Evolutionary conservation across 2,797 vertebrate genomes (phyloP).

Genomic region (Pantherophis vulpinus): DNA sequence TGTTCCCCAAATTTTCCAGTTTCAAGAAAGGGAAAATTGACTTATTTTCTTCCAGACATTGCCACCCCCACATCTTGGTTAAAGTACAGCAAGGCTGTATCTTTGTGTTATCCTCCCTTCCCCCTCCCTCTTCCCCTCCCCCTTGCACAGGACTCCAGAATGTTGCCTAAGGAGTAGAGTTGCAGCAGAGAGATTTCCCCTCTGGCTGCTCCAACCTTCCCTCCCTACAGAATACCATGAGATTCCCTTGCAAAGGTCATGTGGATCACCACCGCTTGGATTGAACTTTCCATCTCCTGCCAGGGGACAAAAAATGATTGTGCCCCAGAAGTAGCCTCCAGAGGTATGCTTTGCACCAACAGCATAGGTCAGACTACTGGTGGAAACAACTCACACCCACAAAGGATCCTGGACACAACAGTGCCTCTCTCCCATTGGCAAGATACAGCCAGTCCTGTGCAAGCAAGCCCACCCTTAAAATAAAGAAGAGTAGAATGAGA

Average conservation of each 20-base stretch:
- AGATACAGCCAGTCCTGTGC: conserved; percentile 52
- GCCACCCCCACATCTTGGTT: conserved; percentile 68
- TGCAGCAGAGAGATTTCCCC: conserved; percentile 1
- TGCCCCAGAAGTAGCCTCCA: not conserved
- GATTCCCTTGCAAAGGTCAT: not conserved
- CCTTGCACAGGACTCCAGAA: conserved; percentile 69
- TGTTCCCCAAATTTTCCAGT: conserved; percentile 55
- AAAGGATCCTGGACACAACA: fast-evolving
- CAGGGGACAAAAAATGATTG: fast-evolving
- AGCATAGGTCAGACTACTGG: not conserved
- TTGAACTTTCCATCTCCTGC: not conserved
- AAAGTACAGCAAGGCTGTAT: conserved; percentile 73
- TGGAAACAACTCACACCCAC: not conserved
- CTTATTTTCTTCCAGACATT: conserved; percentile 68
- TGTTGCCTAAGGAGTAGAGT: conserved; percentile 54
- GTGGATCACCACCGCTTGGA: fast-evolving
- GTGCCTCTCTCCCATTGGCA: not conserved
- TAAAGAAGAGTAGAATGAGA: conserved; percentile 75
- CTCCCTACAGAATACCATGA: not conserved
- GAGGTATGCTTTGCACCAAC: conserved; percentile 31
- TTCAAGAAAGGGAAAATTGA: conserved; percentile 71
- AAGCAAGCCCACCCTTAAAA: conserved; percentile 70
- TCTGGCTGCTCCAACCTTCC: conserved; percentile 38
- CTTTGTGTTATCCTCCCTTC: conserved; percentile 57
- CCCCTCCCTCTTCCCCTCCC: conserved; percentile 30